Base-by-base conservation (phyloP, 2,797 vertebrate genomes). In the Okamejei kenojei region DNA sequence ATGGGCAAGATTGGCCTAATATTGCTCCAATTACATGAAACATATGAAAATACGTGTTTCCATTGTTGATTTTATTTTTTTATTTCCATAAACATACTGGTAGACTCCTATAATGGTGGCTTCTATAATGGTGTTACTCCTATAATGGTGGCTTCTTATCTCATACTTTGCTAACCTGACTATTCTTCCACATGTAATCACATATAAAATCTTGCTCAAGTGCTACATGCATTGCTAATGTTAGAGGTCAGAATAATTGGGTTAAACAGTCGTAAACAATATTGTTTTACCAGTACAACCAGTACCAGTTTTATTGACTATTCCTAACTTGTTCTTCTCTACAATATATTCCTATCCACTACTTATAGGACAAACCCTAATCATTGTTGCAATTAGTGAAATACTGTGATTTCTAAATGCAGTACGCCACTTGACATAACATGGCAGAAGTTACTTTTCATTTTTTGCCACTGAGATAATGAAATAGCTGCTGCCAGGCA, bases 401-500 rank as follows among this genome's bases (percentile, higher is more conserved):
- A 91, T 92, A 29, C 21, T 74, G 19, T 71, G 13, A 71, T 92
- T 58, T 71, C 23, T 8, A 15, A 23, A 74, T 38, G 7, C 63
- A 17, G 63, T 86, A 5, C 6, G n/a, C 5, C 13, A 32, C 29
- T 76, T 76, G 35, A 26, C 35, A 91, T 73, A 29, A 74, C 9
- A 17, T 71, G 68, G 71, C 88, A 90, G 10, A 90, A 91, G 38
- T 38, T 2, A 45, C 23, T 73, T 91, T 91, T 71, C 35, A 92
- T 45, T 76, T 74, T 76, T 58, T 23, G 71, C 29, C 86, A 71
- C 38, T 71, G n/a, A 73, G 71, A 71, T 68, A 2, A 21, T 71
- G 15, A 90, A 91, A 54, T 91, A 73, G 65, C 90, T 92, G 90
- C 90, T 92, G 90, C 76, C 90, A 92, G 90, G 71, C 90, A 92